Conservation (phyloP, 1,140 invertebrate genomes). For the Drosophila kepulauana region DNA sequence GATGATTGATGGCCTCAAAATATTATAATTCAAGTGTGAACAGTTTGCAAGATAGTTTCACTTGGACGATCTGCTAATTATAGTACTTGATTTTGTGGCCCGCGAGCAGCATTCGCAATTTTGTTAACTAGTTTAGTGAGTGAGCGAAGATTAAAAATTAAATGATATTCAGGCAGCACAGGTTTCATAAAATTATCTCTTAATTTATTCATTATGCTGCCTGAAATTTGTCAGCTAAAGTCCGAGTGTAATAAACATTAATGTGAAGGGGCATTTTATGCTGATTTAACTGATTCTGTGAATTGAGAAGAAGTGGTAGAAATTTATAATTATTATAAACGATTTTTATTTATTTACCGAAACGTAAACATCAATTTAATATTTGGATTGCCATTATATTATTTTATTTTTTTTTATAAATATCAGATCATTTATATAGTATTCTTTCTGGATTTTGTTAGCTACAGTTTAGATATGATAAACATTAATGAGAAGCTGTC, state of each 20-base stretch:
- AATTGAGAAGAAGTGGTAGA: no score
- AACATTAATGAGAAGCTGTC: no score
- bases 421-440: no score
- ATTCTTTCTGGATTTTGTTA: no score
- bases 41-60: not conserved
- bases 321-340: no score
- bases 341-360: no score
- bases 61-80: not conserved
- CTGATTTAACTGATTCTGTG: not conserved
- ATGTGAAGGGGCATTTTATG: not conserved
- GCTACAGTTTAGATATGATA: no score
- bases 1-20: not conserved
- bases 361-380: no score
- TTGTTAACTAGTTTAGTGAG: conserved; percentile 5
- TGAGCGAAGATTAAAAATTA: not conserved
- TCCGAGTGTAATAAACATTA: no score
- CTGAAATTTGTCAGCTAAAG: not conserved
- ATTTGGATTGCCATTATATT: no score
- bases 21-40: not conserved
- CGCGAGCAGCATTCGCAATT: not conserved
- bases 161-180: not conserved
- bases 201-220: not conserved
- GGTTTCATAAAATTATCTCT: not conserved
- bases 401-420: no score
- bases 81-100: not conserved